These are phyloP conservation scores for Drosophila ambigua DNA, from an alignment of 1,140 invertebrate species.

Conservation along the genomic window DNA sequence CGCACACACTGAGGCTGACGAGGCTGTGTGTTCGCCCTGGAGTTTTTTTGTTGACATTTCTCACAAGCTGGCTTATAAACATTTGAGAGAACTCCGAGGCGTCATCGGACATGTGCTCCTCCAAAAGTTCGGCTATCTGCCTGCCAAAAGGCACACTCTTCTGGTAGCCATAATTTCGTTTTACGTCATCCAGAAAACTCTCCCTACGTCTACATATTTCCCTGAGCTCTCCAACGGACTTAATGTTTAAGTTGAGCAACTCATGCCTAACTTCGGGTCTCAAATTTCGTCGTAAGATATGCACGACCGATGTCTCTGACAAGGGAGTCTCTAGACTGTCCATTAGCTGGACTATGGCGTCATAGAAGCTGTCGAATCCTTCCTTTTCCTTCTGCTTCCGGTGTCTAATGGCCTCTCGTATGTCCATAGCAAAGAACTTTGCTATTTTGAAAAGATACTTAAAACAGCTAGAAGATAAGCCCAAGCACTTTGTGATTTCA, in stretches of 20 bases:
- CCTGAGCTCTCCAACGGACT: background rate
- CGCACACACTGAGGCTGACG: background rate
- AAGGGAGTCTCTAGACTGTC: background rate
- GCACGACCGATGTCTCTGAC: no score
- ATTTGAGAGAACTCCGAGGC: background rate
- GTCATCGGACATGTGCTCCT: background rate
- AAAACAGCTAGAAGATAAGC: no score
- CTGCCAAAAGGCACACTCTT: conserved; percentile 5
- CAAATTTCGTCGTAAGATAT: background rate
- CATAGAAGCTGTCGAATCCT: background rate
- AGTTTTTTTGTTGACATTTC: conserved; percentile 14
- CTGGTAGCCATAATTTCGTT: background rate
- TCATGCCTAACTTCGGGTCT: conserved; percentile 6
- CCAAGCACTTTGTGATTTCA: no score
- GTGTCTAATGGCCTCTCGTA: background rate
- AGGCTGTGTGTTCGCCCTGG: conserved; percentile 1
- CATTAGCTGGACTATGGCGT: background rate
- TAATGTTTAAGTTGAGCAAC: background rate
- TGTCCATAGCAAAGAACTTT: conserved; percentile 2
- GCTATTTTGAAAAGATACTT: no score
- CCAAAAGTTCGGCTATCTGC: conserved; percentile 1
- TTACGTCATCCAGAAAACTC: conserved; percentile 13
- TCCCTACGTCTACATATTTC: conserved; percentile 8
- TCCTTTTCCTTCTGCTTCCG: conserved; percentile 3
- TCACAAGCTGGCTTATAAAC: conserved; percentile 13